Evolutionary conservation across 2,888 invertebrate genomes (phyloP).

Genomic region (Zootermopsis nevadensis): DNA sequence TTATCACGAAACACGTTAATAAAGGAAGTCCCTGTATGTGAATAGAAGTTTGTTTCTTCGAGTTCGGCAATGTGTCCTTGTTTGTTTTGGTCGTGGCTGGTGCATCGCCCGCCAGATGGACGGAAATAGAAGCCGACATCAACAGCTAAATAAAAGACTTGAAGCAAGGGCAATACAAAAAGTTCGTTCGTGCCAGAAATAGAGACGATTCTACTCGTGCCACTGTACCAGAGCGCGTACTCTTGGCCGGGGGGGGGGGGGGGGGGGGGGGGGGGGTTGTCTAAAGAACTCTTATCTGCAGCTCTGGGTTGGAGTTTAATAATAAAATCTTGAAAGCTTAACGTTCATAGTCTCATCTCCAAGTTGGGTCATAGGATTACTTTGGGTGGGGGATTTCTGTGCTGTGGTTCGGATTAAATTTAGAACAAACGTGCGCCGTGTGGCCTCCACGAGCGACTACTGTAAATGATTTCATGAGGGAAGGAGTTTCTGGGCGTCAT

Average conservation of each 20-base stretch:
- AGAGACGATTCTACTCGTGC: neutral
- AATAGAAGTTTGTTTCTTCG: neutral
- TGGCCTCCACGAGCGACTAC: neutral
- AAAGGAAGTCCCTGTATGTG: neutral
- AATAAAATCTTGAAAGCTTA: conserved; percentile 1
- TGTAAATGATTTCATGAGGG: neutral
- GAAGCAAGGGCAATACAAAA: neutral
- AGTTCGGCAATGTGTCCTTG: neutral
- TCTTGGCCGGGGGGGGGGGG: too few species aligned
- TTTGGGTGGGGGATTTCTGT: neutral
- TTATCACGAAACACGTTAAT: too few species aligned
- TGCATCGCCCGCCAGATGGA: conserved; percentile 5
- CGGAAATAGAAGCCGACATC: neutral
- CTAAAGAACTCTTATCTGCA: conserved; percentile 1
- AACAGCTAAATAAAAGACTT: conserved; percentile 3
- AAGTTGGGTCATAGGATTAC: neutral
- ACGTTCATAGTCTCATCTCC: neutral
- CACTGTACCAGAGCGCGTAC: neutral
- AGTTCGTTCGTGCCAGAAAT: neutral
- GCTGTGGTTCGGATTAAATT: neutral
- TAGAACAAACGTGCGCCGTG: neutral
- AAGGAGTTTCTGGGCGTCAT: too few species aligned
- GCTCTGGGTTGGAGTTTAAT: conserved; percentile 9
- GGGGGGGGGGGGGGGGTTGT: too few species aligned
- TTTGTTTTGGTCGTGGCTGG: conserved; percentile 1